Base-by-base conservation (phyloP, 1,140 invertebrate genomes). In the Apis cerana region DNA sequence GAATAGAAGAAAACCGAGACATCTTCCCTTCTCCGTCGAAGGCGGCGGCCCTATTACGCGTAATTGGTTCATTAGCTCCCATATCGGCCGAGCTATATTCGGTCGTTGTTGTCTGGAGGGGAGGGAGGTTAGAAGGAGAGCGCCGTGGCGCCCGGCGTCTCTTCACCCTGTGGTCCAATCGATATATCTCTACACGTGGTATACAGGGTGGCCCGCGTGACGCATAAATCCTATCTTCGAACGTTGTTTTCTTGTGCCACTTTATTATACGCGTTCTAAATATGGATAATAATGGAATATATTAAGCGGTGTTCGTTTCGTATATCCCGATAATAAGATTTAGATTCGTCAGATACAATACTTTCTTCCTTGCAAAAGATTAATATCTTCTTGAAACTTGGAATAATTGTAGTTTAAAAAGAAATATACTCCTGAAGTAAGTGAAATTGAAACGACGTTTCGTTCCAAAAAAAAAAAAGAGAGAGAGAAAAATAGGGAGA, bases 51-150 rank as follows among this genome's bases (percentile, higher is more conserved):
- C 87, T 89, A 89, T 89, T 89, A 89, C 83, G 82, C 80, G 77
- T 87, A 89, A 89, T 89, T 89, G 88, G 80, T 89, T 89, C 85
- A 89, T 89, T 89, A 89, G 85, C 86, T 87, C 80, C 77, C 82
- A 89, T 89, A 89, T 86, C 78, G 82, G 71, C 69, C 33, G 59
- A 81, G 78, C 62, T 85, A 87, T 87, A 85, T 82, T 87, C 77
- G 86, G 54, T 83, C 87, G 83, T 86, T 82, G 82, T 80, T 85
- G 86, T 69, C 83, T 80, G 64, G 65, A 71, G 64, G 58, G 75
- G 5, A 56, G 61, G 71, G 74, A 52, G 75, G 80, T 62, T 80
- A 43, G 52, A 79, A 78, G 84, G 75, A 81, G 70, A 82, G 71
- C 78, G 84, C 43, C 84, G 80, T 80, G 81, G 78, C 81, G 84